phyloP scores from a whole-genome alignment of 2,888 invertebrate species.

The Meghimatium bilineatum region DNA sequence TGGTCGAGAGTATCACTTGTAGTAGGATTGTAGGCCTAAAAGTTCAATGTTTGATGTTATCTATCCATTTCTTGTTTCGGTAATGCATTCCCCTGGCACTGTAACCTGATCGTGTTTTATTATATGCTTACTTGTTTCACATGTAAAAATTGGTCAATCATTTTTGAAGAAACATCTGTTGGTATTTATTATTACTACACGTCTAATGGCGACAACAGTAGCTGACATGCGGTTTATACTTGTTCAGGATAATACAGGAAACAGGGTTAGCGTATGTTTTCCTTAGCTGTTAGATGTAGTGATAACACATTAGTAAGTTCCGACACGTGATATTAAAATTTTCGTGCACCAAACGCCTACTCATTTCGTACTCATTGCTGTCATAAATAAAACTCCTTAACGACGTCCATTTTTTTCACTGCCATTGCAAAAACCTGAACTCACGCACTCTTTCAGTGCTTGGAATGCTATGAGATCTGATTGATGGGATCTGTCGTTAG shows the following conservation, averaged over 20 bases:
- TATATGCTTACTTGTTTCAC: too few species aligned
- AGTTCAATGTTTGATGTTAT: too few species aligned
- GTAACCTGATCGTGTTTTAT: too few species aligned
- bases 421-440: background rate
- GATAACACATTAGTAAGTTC: background rate
- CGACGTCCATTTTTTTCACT: conserved; percentile 12
- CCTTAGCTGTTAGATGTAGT: background rate
- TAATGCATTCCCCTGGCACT: too few species aligned
- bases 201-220: background rate
- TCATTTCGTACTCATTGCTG: background rate
- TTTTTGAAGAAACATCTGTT: background rate
- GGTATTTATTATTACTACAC: background rate
- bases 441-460: background rate
- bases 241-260: background rate
- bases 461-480: background rate
- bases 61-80: too few species aligned
- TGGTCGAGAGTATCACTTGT: too few species aligned
- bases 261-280: background rate
- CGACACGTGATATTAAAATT: background rate
- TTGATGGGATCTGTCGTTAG: conserved; percentile 19
- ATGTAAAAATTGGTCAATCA: background rate
- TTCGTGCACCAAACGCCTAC: background rate
- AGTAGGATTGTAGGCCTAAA: too few species aligned
- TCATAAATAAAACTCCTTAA: conserved; percentile 12
- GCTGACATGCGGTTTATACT: background rate